These are phyloP conservation scores for western clawed frog (Xenopus tropicalis) DNA, from an alignment of 2,113 vertebrate species.

Conservation along the genomic window UCB_Xtro_10.0 CM004447.2:115484501-115485000, in stretches of 20 bases:
- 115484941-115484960: constrained; percentile 67
- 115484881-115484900: constrained; percentile 86
- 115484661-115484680: constrained; percentile 96
- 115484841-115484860: constrained; percentile 77
- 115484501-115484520: constrained; percentile 82
- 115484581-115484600: constrained; percentile 73
- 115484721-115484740: constrained; percentile 90
- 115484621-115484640: constrained; percentile 98
- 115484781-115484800: constrained; percentile 80
- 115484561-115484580: constrained; percentile 83
- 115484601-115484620: constrained; percentile 86
- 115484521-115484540: constrained; percentile 94
- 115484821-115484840: constrained; percentile 87
- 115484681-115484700: constrained; percentile 82
- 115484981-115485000: constrained; percentile 75
- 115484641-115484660: constrained; percentile 98
- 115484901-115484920: constrained; percentile 84
- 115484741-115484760: constrained; percentile 81
- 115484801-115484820: constrained; percentile 72
- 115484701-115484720: constrained; percentile 95
- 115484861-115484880: constrained; percentile 82
- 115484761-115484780: constrained; percentile 85
- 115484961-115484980: constrained; percentile 75
- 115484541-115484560: constrained; percentile 86
- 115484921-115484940: constrained; percentile 74